These are phyloP conservation scores for Heliopora coerulea DNA, from an alignment of 92 coral and sea anemone species.

Conservation along the genomic window DNA sequence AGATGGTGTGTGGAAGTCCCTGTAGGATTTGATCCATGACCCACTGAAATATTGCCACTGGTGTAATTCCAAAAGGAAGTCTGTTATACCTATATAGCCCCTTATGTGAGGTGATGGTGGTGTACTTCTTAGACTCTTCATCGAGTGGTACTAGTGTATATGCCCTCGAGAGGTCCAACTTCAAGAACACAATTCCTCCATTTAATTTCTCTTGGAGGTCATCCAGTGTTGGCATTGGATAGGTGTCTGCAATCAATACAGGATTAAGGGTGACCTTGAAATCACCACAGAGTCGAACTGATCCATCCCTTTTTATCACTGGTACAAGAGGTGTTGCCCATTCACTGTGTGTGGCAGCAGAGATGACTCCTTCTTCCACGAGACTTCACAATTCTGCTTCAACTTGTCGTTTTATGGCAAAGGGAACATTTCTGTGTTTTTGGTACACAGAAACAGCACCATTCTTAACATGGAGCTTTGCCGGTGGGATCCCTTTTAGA, in stretches of 20 bases:
- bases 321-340: slow-evolving; percentile 67
- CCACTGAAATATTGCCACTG: slow-evolving; percentile 53
- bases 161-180: slow-evolving; percentile 54
- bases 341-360: no score
- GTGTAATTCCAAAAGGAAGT: slow-evolving; percentile 46
- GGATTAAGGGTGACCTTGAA: slow-evolving; percentile 44
- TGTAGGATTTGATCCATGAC: slow-evolving; percentile 53
- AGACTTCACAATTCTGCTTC: no score
- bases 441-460: slow-evolving; percentile 43
- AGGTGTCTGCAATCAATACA: slow-evolving; percentile 42
- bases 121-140: slow-evolving; percentile 55
- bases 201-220: slow-evolving; percentile 56
- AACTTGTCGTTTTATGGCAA: slow-evolving; percentile 31
- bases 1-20: slow-evolving; percentile 45
- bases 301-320: slow-evolving; percentile 52
- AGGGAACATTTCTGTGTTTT: slow-evolving; percentile 32
- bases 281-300: slow-evolving; percentile 63
- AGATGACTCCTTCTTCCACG: slow-evolving; percentile 56
- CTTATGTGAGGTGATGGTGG: slow-evolving; percentile 61
- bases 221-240: slow-evolving; percentile 40
- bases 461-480: no score
- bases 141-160: slow-evolving; percentile 64
- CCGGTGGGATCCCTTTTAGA: no score
- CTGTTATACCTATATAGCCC: slow-evolving; percentile 53
- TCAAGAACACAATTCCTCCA: slow-evolving; percentile 53